phyloP scores from a whole-genome alignment of 2,797 vertebrate species.

The Cryptoblepharus egeriae region DNA sequence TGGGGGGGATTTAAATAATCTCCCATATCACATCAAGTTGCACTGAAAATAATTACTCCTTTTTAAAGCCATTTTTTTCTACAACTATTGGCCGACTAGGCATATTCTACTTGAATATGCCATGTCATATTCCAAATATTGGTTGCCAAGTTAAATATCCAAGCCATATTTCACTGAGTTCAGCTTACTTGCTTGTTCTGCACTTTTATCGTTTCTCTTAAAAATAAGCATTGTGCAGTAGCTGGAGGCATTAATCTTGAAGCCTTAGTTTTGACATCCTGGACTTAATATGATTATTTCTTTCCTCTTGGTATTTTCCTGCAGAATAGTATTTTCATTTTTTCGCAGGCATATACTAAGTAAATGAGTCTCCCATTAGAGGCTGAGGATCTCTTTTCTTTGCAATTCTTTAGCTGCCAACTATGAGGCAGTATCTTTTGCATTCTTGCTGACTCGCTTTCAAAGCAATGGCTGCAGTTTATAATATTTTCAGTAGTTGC shows the following conservation, averaged over 20 bases:
- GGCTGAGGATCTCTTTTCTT: slow-evolving; percentile 53
- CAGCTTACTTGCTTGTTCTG: slow-evolving; percentile 10
- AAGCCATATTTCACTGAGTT: slow-evolving; percentile 20
- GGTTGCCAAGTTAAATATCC: not conserved
- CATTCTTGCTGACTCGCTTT: slow-evolving; percentile 38
- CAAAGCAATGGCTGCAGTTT: slow-evolving; percentile 33
- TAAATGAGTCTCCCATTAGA: slow-evolving; percentile 41
- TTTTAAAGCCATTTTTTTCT: not conserved
- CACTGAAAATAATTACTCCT: not conserved
- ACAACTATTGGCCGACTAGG: not conserved
- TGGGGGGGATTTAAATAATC: not conserved
- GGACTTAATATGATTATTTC: slow-evolving; percentile 5
- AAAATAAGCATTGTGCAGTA: slow-evolving; percentile 28
- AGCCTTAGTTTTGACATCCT: slow-evolving; percentile 17
- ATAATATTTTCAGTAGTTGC: not conserved
- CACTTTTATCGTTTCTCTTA: slow-evolving; percentile 39
- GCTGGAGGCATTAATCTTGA: slow-evolving; percentile 40
- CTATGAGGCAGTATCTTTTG: slow-evolving; percentile 37
- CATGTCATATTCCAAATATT: slow-evolving; percentile 12
- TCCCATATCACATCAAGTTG: not conserved
- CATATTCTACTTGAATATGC: not conserved
- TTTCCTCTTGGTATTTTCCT: slow-evolving; percentile 39
- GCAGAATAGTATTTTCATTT: slow-evolving; percentile 40
- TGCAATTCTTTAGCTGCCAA: slow-evolving; percentile 29
- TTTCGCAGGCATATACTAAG: slow-evolving; percentile 58